Percentiles rank a stretch among this genome's conserved stretches.
phyloP scores from a whole-genome alignment of 2,113 vertebrate genomes.

The Acrocephalus arundinaceus region DNA sequence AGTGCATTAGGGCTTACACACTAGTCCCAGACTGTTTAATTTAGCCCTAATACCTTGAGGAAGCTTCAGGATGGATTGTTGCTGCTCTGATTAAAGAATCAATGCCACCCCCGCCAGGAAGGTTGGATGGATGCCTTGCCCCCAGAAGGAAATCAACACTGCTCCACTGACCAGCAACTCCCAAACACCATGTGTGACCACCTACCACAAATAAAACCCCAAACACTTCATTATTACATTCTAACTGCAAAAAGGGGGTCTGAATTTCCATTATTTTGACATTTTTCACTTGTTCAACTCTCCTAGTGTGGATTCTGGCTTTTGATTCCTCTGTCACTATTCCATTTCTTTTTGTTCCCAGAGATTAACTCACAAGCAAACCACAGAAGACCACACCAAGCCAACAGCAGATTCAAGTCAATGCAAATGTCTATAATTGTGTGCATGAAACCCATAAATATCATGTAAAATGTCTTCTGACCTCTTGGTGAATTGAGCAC shows the following conservation, averaged over 20 bases:
- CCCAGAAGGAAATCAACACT: background rate
- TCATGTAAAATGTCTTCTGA: background rate
- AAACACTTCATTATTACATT: background rate
- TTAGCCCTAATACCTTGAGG: slow-evolving; percentile 57
- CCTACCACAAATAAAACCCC: background rate
- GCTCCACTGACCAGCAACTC: slow-evolving; percentile 8
- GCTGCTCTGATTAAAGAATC: slow-evolving; percentile 21
- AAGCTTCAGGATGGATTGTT: slow-evolving; percentile 44
- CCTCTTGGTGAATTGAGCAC: background rate
- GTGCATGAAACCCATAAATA: background rate
- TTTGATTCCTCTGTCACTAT: background rate
- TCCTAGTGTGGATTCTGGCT: background rate
- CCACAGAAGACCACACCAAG: background rate
- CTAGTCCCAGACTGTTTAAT: slow-evolving; percentile 49
- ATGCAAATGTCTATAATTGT: background rate
- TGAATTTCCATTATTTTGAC: background rate
- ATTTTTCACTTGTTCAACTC: background rate
- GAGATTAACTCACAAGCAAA: background rate
- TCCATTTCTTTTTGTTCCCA: background rate
- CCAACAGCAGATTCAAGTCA: background rate
- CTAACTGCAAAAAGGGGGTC: background rate
- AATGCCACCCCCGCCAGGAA: background rate
- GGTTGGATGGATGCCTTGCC: slow-evolving; percentile 8
- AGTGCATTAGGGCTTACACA: slow-evolving; percentile 47
- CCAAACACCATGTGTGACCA: background rate